Evolutionary conservation across 2,797 vertebrate species (phyloP).

Genomic region (Propithecus deckenii): DNA sequence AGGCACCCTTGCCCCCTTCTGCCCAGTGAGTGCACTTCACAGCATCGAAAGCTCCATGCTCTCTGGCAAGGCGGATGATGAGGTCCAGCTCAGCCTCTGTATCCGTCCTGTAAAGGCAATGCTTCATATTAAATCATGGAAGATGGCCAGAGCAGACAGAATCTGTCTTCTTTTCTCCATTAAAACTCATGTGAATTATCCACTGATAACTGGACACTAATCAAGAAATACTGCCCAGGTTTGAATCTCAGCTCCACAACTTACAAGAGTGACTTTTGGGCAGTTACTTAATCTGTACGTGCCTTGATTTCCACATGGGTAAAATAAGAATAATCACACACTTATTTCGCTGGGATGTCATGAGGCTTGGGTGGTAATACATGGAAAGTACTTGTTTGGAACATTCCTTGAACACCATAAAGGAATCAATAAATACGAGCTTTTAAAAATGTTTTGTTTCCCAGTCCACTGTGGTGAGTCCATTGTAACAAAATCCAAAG

Average conservation of each 20-base stretch:
- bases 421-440: not conserved
- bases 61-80: constrained; percentile 90
- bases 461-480: not conserved
- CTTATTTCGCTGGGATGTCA: not conserved
- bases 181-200: not conserved
- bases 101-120: constrained; percentile 89
- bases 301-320: not conserved
- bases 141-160: not conserved
- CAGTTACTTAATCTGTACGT: not conserved
- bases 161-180: not conserved
- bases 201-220: not conserved
- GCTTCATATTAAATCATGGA: not conserved
- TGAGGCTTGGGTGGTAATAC: not conserved
- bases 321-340: not conserved
- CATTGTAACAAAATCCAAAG: not conserved
- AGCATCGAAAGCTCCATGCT: constrained; percentile 93
- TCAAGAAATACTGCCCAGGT: not conserved
- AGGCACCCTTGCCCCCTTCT: constrained; percentile 93
- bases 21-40: constrained; percentile 96
- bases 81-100: constrained; percentile 92
- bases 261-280: not conserved
- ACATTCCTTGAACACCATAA: not conserved
- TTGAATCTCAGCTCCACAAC: not conserved
- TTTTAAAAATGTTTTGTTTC: not conserved
- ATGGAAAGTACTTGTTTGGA: not conserved